Evolutionary conservation across 2,888 invertebrate genomes (phyloP).

Genomic region (Altica lythri): DNA sequence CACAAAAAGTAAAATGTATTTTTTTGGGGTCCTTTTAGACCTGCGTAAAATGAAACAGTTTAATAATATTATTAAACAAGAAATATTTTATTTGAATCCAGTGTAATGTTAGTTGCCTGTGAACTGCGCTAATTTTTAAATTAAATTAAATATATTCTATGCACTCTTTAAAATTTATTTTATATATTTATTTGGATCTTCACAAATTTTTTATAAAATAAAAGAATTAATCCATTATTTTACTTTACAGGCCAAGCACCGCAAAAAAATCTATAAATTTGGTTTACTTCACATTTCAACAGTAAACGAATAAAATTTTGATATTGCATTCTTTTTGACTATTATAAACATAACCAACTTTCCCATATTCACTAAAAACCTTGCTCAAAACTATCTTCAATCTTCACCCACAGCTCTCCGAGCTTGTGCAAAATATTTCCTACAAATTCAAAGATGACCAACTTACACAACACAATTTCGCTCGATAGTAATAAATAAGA

Average conservation of each 20-base stretch:
- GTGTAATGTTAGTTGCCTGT: too few species aligned
- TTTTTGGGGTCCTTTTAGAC: too few species aligned
- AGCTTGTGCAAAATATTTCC: conserved; percentile 45
- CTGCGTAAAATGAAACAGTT: too few species aligned
- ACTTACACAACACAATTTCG: too few species aligned
- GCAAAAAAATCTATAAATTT: neutral
- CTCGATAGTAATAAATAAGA: too few species aligned
- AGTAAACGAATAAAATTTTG: conserved; percentile 29
- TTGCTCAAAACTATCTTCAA: conserved; percentile 45
- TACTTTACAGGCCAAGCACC: neutral
- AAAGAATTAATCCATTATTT: neutral
- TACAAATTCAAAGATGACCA: conserved; percentile 41
- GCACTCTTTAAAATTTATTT: neutral
- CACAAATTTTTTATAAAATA: too few species aligned
- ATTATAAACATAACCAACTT: conserved; percentile 12
- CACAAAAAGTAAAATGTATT: too few species aligned
- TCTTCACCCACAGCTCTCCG: conserved; percentile 45
- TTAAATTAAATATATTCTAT: too few species aligned
- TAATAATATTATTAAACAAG: too few species aligned
- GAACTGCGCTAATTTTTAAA: too few species aligned
- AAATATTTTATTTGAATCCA: too few species aligned
- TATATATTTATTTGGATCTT: neutral
- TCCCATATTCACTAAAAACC: conserved; percentile 15
- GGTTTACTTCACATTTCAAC: conserved; percentile 3
- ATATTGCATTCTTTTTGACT: conserved; percentile 27